Base-by-base conservation (phyloP, 2,888 invertebrate species). In the Tenthredo scrophulariae region DNA sequence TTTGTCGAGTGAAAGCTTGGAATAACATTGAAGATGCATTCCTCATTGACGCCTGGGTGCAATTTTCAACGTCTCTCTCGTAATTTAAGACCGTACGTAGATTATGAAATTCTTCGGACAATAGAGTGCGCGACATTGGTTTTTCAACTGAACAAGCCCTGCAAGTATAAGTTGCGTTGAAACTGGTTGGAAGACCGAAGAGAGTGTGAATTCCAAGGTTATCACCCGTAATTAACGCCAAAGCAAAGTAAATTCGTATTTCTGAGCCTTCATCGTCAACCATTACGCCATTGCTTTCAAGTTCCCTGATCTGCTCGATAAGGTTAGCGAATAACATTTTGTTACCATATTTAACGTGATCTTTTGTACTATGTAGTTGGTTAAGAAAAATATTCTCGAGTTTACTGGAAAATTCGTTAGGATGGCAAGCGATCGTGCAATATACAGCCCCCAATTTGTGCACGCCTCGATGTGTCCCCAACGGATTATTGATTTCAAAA, bases 401-500 rank as follows among this genome's bases (percentile, higher is more conserved):
- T 6, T 43, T 77, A 75, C 87, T 88, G 9, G 87, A 62, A 54
- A 74, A 86, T 70, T 87, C 72, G 9, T 80, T 15, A 4, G 87
- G 85, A 6, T 88, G 26, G 37, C 87, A 86, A 65, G 37, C 77
- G 7, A 87, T 54, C 18, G 87, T 67, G 77, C 85, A 88, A 58
- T 88, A 88, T 15, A 86, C 74, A 15, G 85, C 89, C 9, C 88
- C 85, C 22, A 89, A 84, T 84, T 89, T 88, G 75, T 89, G 84
- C 62, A 86, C 77, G 65, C 86, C 84, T 50, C 65, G 77, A 37
- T 86, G 86, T 62, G 86, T 85, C 18, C 86, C 87, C 29, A 88
- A 83, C 10, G 86, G 84, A 65, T 89, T 88, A 58, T 88, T 89
- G 15, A 89, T 87, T 80, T 88, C 87, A 43, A 88, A 84, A 58